Evolutionary conservation across 2,888 invertebrate species (phyloP), one percentile per base, ranked within the genome.

Genomic region (Eristalis pertinax): DNA sequence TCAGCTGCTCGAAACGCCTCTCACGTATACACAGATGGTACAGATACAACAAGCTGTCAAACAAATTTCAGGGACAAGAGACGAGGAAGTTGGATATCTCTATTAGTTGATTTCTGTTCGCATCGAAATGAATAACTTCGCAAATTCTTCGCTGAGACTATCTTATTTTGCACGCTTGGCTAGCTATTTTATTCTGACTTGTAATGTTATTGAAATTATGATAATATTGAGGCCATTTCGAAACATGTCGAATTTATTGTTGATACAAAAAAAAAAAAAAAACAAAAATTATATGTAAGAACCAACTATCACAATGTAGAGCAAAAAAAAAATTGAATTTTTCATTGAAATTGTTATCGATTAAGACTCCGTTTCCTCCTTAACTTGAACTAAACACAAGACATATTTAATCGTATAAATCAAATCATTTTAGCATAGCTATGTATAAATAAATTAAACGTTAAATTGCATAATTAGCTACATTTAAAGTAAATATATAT

Each of bases 191-290:
- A 60, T 60, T 58, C 13, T 58, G 8, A 19, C 58, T 22, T 58
- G 13, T 8, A 26, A 62, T 22, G 13, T 58, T 24, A 69, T 32
- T 63, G n/a, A 26, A 38, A 26, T 32, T 8, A 32, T 10, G 8
- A 38, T 32, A 38, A 32, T 50, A 19, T 62, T 32, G 68, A 63
- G 63, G 69, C 69, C 69, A 63, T 38, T 76, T 69, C 38, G 58
- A 58, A 78, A 78, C 64, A 29, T 67, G 67, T 62, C 79, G 79
- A 79, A 73, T 79, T 79, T 79, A 79, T 67, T 73, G 79, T 79
- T 79, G 60, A 62, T 32, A 79, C 65, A 72, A 72, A 79, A 78
- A 56, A 11, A 15, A 50, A 29, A 24, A 15, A 68, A 62, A 8
- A 56, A 58, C 24, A 24, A 13, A 24, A 24, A 10, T 11, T 60